These are phyloP conservation scores for Poeciliopsis presidionis DNA, from an alignment of 2,797 vertebrate species.

Conservation along the genomic window DNA sequence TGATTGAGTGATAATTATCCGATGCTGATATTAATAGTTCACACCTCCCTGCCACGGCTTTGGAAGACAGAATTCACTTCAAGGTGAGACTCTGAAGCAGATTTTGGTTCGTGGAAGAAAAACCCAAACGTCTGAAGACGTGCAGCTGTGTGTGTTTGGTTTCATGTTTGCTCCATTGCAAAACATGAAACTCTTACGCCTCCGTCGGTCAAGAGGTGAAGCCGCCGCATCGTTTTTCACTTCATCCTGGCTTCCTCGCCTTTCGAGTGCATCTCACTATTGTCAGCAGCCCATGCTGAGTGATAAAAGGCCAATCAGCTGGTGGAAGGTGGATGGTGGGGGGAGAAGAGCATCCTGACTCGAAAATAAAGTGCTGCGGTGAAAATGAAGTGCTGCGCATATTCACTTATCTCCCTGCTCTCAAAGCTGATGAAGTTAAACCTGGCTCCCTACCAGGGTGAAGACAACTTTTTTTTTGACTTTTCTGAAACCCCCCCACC, in stretches of 20 bases:
- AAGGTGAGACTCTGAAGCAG: neutral
- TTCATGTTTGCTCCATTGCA: neutral
- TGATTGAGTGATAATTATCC: neutral
- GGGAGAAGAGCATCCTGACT: conserved; percentile 57
- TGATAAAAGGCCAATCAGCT: conserved; percentile 74
- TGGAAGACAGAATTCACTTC: neutral
- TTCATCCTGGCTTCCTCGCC: conserved; percentile 32
- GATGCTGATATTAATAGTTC: neutral
- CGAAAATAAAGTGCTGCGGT: conserved; percentile 61
- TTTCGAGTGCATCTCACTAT: conserved; percentile 31
- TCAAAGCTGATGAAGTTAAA: conserved; percentile 39
- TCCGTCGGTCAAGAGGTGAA: neutral
- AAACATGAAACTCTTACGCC: conserved; percentile 9
- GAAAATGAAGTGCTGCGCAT: conserved; percentile 63
- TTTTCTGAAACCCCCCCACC: neutral
- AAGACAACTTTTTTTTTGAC: conserved; percentile 24
- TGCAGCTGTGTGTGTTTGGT: neutral
- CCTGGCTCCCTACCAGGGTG: conserved; percentile 42
- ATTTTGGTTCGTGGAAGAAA: neutral
- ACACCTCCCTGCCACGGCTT: neutral
- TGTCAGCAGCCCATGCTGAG: conserved; percentile 62
- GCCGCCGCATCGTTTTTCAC: conserved; percentile 33
- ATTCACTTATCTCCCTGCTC: conserved; percentile 57
- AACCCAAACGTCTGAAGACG: neutral
- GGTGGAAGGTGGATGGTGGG: conserved; percentile 11